Base-by-base conservation (phyloP, 2,888 invertebrate genomes). In the Synergus laeviventris region DNA sequence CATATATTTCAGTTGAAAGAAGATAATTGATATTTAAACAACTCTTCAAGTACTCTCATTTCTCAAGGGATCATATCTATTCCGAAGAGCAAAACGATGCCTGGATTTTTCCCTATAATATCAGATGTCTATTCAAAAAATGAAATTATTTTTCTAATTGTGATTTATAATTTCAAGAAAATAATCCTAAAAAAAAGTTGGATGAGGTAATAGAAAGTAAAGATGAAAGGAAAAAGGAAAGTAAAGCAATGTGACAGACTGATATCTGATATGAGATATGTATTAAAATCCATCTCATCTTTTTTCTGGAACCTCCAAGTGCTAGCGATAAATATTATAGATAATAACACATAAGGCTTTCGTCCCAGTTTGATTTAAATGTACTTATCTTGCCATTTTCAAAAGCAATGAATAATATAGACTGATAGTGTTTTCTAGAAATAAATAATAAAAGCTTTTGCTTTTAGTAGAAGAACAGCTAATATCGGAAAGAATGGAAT, bases 261-360 rank as follows among this genome's bases (percentile, higher is more conserved):
- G 62, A 62, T n/a, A n/a, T n/a, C n/a, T n/a, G n/a, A n/a, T n/a
- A n/a, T n/a, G n/a, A n/a, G n/a, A n/a, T n/a, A n/a, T 62, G 14
- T 42, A 61, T 61, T 61, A 61, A 61, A 61, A 31, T 31, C 36
- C n/a, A 61, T 61, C 61, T 61, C 36, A n/a, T 61, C 61, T n/a
- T 61, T 31, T 60, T 16, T n/a, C 4, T 61, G 36, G 61, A 66
- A 24, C 16, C 21, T 45, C 16, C 14, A 16, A n/a, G 16, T 49
- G 8, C 7, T n/a, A n/a, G 8, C n/a, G 31, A 31, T 7, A n/a
- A n/a, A 49, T 1, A 49, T 8, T 49, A 7, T 8, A n/a, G 16
- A 49, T 8, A 16, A n/a, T 49, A 9, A n/a, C 9, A 49, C 8
- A 9, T 18, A 1, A 9, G 1, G 1, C 2, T n/a, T 18, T 18